phyloP scores from a whole-genome alignment of 2,888 invertebrate genomes.

The Chironomus riparius region DNA sequence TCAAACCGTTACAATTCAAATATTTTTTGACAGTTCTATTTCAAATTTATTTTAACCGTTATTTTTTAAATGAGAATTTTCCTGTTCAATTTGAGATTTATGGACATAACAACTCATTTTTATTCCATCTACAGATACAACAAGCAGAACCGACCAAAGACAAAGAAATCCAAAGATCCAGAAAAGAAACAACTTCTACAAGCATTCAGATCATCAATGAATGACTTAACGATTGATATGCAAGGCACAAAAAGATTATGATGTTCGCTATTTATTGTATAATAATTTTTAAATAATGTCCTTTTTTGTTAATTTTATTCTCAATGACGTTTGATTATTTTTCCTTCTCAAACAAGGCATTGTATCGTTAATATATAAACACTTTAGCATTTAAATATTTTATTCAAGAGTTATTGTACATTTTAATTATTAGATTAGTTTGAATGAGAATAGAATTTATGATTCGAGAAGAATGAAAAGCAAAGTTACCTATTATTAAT shows the following conservation, averaged over 20 bases:
- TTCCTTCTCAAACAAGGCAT: background rate
- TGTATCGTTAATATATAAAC: background rate
- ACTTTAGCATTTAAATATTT: too few species aligned
- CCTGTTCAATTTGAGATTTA: too few species aligned
- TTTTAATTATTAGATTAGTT: too few species aligned
- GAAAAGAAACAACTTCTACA: constrained; percentile 50
- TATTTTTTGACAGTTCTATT: too few species aligned
- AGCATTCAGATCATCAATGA: constrained; percentile 37
- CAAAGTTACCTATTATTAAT: background rate
- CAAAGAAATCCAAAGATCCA: constrained; percentile 51
- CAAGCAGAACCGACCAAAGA: constrained; percentile 51
- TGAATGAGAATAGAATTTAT: too few species aligned
- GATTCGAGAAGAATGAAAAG: background rate
- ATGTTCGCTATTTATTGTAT: background rate
- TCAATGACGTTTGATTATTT: background rate
- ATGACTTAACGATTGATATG: constrained; percentile 42
- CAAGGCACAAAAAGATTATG: constrained; percentile 32
- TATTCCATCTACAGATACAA: constrained; percentile 41
- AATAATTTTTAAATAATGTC: background rate
- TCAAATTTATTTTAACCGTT: background rate
- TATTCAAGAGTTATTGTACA: too few species aligned
- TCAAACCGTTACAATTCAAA: too few species aligned
- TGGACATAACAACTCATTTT: background rate
- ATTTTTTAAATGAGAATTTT: too few species aligned
- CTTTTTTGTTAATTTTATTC: background rate